Conservation (phyloP, 2,797 vertebrate species). For the Knipowitschia caucasica region DNA sequence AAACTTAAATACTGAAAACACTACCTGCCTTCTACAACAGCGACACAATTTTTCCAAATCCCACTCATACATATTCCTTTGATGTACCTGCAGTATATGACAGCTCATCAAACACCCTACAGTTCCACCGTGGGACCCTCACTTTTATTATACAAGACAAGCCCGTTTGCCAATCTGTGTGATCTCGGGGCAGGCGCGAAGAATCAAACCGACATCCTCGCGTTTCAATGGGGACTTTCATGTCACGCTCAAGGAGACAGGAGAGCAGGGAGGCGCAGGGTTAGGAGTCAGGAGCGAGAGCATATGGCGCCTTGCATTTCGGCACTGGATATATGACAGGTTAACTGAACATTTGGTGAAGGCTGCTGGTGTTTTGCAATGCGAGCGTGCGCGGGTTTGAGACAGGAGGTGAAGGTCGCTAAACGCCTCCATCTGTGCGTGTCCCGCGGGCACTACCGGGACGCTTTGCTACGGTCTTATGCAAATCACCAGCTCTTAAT, state of each 20-base stretch:
- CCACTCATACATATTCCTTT: not conserved
- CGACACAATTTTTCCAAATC: too few species aligned
- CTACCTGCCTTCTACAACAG: not conserved
- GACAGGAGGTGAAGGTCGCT: constrained; percentile 71
- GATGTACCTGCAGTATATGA: constrained; percentile 15
- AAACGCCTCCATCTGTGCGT: constrained; percentile 88
- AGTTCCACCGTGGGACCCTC: constrained; percentile 6
- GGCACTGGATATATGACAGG: constrained; percentile 83
- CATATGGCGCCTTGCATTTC: constrained; percentile 84
- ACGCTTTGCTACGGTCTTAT: constrained; percentile 79
- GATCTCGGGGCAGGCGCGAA: constrained; percentile 59
- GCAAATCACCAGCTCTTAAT: constrained; percentile 78
- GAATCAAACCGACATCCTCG: constrained; percentile 60
- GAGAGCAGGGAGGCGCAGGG: constrained; percentile 26
- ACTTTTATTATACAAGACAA: constrained; percentile 57
- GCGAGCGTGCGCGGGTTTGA: constrained; percentile 38
- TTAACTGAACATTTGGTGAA: constrained; percentile 77
- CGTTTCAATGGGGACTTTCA: constrained; percentile 67
- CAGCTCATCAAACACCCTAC: constrained; percentile 42
- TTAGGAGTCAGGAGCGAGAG: constrained; percentile 72
- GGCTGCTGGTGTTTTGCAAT: constrained; percentile 18
- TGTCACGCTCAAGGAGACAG: constrained; percentile 62
- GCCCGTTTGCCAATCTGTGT: constrained; percentile 51
- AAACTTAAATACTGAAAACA: too few species aligned
- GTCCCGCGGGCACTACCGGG: constrained; percentile 81